phyloP scores from a whole-genome alignment of 2,113 vertebrate genomes.

The Rhinolophus sinicus region DNA sequence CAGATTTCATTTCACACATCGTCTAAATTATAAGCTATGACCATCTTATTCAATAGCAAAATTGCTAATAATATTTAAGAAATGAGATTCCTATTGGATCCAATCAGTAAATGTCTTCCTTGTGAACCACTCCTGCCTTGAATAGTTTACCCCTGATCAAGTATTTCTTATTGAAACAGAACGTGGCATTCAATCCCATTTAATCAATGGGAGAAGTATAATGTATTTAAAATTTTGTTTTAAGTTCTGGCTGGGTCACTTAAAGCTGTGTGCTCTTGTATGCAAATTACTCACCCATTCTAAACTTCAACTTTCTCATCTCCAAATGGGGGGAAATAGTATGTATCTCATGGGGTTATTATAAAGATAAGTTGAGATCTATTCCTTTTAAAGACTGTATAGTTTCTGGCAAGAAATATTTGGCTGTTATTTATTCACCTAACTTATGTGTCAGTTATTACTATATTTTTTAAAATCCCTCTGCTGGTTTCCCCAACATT shows the following conservation, averaged over 20 bases:
- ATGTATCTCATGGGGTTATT: neutral
- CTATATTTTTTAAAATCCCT: neutral
- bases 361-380: neutral
- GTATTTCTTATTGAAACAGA: neutral
- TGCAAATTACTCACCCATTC: neutral
- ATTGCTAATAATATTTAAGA: neutral
- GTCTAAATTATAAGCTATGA: neutral
- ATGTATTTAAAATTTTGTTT: neutral
- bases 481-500: neutral
- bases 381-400: conserved; percentile 6
- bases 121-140: neutral
- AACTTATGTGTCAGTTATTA: neutral
- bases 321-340: neutral
- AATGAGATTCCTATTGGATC: conserved; percentile 23
- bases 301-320: conserved; percentile 4
- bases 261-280: neutral
- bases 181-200: neutral
- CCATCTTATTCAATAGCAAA: neutral
- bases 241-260: neutral
- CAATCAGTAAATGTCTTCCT: neutral
- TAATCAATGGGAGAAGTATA: neutral
- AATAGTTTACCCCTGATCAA: neutral
- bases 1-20: neutral
- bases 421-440: neutral
- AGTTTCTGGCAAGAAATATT: neutral